A percentile compares a stretch with the other conserved stretches of the same genome.
phyloP scores from a whole-genome alignment of 2,888 invertebrate genomes.

The Cordilura impudica region DNA sequence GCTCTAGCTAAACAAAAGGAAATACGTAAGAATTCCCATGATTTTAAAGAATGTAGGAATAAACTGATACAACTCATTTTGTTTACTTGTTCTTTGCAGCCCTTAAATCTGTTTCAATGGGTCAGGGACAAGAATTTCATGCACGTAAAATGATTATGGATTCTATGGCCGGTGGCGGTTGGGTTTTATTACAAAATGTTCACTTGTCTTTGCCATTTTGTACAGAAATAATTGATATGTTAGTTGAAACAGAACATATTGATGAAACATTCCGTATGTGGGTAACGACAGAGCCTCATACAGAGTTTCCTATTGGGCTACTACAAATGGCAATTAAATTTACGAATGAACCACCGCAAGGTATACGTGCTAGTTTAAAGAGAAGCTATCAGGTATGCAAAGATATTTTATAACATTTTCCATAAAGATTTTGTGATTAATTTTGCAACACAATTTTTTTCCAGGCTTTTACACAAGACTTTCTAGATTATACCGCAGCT shows the following conservation, averaged over 20 bases:
- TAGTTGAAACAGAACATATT: slow-evolving; percentile 90
- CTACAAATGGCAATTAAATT: slow-evolving; percentile 96
- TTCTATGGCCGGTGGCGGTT: slow-evolving; percentile 89
- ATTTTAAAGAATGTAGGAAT: slow-evolving; percentile 44
- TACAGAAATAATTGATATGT: slow-evolving; percentile 92
- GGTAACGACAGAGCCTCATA: slow-evolving; percentile 96
- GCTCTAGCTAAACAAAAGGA: slow-evolving; percentile 90
- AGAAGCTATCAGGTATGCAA: slow-evolving; percentile 88
- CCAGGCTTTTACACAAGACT: slow-evolving; percentile 84
- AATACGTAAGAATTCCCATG: slow-evolving; percentile 85
- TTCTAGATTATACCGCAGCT: slow-evolving; percentile 93
- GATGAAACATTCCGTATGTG: slow-evolving; percentile 92
- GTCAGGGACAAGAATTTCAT: slow-evolving; percentile 95
- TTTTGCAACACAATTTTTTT: neutral
- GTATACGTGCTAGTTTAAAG: slow-evolving; percentile 94
- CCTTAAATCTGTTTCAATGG: slow-evolving; percentile 95
- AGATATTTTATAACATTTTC: neutral
- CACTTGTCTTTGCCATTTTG: slow-evolving; percentile 97
- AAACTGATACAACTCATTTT: neutral
- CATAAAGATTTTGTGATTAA: neutral
- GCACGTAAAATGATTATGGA: slow-evolving; percentile 90
- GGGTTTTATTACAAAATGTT: slow-evolving; percentile 97
- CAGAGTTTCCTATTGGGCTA: slow-evolving; percentile 93
- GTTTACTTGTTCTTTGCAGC: slow-evolving; percentile 77
- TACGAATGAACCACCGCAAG: slow-evolving; percentile 98